These are phyloP conservation scores for Drosophila mulleri DNA, from an alignment of 2,888 invertebrate genomes.

Conservation along the genomic window DNA sequence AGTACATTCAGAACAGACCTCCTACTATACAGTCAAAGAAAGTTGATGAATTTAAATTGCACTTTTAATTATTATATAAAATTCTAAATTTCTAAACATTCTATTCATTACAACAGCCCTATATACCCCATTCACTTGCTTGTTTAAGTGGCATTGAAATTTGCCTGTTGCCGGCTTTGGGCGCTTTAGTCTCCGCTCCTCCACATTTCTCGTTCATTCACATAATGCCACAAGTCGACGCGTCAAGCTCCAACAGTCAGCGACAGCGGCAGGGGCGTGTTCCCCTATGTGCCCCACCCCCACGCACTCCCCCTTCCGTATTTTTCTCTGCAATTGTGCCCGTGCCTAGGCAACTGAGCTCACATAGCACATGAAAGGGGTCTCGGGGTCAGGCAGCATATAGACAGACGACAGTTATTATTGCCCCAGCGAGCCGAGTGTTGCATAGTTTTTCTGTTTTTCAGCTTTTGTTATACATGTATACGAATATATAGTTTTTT, in stretches of 20 bases:
- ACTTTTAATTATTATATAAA: no score
- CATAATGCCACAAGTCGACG: constrained; percentile 36
- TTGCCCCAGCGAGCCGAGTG: constrained; percentile 43
- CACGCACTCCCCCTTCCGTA: no score
- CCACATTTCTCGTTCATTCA: constrained; percentile 21
- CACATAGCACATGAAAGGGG: constrained; percentile 31
- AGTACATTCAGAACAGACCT: not conserved
- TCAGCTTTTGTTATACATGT: constrained; percentile 51
- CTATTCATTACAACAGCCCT: not conserved
- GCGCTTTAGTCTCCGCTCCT: constrained; percentile 30
- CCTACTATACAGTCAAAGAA: not conserved
- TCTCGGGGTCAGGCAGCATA: constrained; percentile 38
- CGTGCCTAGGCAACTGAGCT: constrained; percentile 13
- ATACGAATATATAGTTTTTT: constrained; percentile 6
- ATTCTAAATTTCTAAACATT: no score
- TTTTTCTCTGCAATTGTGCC: not conserved
- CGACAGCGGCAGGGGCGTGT: constrained; percentile 44
- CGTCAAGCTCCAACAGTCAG: constrained; percentile 77
- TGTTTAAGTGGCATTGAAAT: constrained; percentile 15
- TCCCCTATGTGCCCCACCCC: not conserved
- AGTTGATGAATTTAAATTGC: not conserved
- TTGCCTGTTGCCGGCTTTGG: constrained; percentile 59
- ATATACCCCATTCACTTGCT: not conserved
- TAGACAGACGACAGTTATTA: constrained; percentile 55
- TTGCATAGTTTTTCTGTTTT: constrained; percentile 32